Evolutionary conservation across 2,797 vertebrate genomes (phyloP), one percentile per base, ranked within the genome.

Genomic region (Siniperca obscura): DNA sequence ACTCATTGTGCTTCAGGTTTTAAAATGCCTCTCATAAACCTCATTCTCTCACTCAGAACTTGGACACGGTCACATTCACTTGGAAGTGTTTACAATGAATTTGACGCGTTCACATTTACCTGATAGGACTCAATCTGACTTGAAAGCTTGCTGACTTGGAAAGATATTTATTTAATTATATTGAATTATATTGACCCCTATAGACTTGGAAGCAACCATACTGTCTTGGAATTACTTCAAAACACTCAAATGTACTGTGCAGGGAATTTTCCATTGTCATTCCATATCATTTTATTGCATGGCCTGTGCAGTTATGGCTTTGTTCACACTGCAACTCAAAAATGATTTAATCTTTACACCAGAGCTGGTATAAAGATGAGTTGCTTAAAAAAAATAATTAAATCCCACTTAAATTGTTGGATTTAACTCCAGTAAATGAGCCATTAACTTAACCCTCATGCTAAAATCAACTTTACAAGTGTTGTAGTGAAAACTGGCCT

Each of bases 1-100:
- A 21, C 38, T 56, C 46, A 64, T 78, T 25, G 8, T 68, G 64
- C 65, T 40, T 70, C 14, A 50, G 72, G 50, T 70, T 84, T 40
- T 40, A 10, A 64, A 52, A 80, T 56, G 62, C 70, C 57, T 79
- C 30, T 83, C 72, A 68, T 81, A 84, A 80, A 76, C 60, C 70
- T 66, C 2, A 6, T 74, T 82, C 53, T 73, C 57, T 77, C 34
- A 11, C 56, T 80, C 70, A 30, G 19, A 56, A 59, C 67, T 83
- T 86, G 84, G 78, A 80, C 59, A 25, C 8, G 0, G 25, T 48
- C 55, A 16, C 65, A 36, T 62, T 81, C n/a, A 44, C 72, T 84
- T 72, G 59, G 77, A 85, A 73, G 52, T 12, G 22, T 17, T 56
- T 19, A 7, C 14, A 38, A 11, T 52, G 62, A 73, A 5, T 70